phyloP scores from a whole-genome alignment of 2,888 invertebrate species.

The Steinernema hermaphroditum region DNA sequence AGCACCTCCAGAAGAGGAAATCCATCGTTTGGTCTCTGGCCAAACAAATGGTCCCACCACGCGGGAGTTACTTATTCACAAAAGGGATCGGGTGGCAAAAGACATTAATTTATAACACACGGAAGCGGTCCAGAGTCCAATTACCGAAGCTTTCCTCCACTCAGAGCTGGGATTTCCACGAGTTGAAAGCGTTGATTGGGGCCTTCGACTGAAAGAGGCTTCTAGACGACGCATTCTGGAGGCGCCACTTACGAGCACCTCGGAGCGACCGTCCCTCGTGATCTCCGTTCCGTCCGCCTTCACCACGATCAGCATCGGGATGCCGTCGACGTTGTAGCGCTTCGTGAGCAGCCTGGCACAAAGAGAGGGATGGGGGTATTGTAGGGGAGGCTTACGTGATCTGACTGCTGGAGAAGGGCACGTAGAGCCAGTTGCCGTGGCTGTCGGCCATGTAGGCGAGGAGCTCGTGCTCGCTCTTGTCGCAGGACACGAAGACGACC shows the following conservation, averaged over 20 bases:
- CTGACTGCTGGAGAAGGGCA: conserved; percentile 55
- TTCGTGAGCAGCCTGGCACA: not conserved
- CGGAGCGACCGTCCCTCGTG: conserved; percentile 68
- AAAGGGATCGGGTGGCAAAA: too few relatives aligned
- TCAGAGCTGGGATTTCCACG: conserved; percentile 17
- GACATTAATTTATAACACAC: too few relatives aligned
- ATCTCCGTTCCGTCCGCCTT: conserved; percentile 68
- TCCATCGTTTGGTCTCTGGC: too few relatives aligned
- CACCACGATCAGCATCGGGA: conserved; percentile 69
- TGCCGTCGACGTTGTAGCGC: conserved; percentile 66
- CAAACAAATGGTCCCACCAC: too few relatives aligned
- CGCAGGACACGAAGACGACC: conserved; percentile 69
- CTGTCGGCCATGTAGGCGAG: conserved; percentile 66
- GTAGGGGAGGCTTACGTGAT: not conserved
- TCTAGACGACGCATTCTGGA: not conserved
- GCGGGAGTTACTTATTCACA: too few relatives aligned
- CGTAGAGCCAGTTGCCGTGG: conserved; percentile 68
- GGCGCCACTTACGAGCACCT: conserved; percentile 54
- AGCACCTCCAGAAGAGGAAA: too few relatives aligned
- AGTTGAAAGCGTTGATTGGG: conserved; percentile 19
- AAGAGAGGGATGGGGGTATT: not conserved
- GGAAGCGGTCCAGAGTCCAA: too few relatives aligned
- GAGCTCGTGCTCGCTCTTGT: conserved; percentile 65
- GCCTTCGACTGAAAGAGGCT: conserved; percentile 1
- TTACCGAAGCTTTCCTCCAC: not conserved